Percentiles rank a stretch among this genome's conserved stretches.
These are phyloP conservation scores for Sebastes variabilis DNA, from an alignment of 2,797 vertebrate species.

Conservation along the genomic window DNA sequence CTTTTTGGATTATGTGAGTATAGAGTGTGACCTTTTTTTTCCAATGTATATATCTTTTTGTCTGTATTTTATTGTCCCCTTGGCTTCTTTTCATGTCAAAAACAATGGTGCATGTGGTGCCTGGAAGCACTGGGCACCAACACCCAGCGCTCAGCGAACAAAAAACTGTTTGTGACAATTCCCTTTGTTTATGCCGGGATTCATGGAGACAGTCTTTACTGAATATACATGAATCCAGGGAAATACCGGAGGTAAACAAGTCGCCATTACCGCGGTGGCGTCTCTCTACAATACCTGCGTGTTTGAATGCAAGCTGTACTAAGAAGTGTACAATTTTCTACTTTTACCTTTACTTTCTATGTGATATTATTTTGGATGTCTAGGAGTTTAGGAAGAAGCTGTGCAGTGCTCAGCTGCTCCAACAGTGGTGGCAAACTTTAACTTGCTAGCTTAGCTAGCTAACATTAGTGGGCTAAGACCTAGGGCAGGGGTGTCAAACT, in stretches of 20 bases:
- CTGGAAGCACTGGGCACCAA: conserved; percentile 3
- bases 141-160: neutral
- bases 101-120: neutral
- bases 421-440: neutral
- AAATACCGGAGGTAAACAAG: neutral
- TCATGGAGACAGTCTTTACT: conserved; percentile 1
- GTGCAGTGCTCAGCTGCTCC: neutral
- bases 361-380: neutral
- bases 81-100: neutral
- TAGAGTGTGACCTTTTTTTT: neutral
- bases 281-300: neutral
- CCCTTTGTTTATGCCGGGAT: conserved; percentile 2
- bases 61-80: neutral
- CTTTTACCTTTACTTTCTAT: neutral
- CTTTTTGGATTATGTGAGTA: neutral
- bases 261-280: neutral
- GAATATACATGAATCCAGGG: neutral
- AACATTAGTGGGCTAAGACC: neutral
- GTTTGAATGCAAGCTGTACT: neutral
- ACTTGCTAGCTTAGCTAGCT: neutral
- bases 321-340: neutral
- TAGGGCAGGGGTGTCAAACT: neutral
- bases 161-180: conserved; percentile 12
- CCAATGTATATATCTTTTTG: neutral
- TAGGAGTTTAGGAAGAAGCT: neutral